Evolutionary conservation across 1,140 invertebrate species (phyloP).

Genomic region (Glomeris maerens): DNA sequence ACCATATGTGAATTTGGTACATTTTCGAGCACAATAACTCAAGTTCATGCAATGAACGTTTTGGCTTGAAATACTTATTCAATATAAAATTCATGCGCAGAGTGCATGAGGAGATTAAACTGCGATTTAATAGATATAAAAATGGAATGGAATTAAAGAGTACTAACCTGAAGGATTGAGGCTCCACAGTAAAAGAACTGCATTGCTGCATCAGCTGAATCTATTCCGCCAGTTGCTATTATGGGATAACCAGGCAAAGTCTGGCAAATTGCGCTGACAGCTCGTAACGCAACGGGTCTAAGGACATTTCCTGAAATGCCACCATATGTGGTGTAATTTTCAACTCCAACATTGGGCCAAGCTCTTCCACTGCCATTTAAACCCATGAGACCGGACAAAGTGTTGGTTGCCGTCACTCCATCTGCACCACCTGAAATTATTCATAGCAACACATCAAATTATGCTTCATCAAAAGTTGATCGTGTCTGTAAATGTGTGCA

Average conservation of each 20-base stretch:
- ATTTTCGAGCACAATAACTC: too few relatives aligned
- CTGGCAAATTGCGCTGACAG: constrained; percentile 71
- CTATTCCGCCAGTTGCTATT: constrained; percentile 86
- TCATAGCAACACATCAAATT: too few relatives aligned
- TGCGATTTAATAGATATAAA: too few relatives aligned
- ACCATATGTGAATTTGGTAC: too few relatives aligned
- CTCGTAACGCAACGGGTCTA: constrained; percentile 75
- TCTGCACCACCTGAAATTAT: constrained; percentile 64
- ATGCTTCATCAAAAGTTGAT: too few relatives aligned
- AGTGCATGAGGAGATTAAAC: too few relatives aligned
- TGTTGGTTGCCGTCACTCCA: constrained; percentile 95
- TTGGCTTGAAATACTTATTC: too few relatives aligned
- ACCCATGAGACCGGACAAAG: constrained; percentile 83
- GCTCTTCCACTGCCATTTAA: constrained; percentile 59
- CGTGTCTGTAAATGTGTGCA: too few relatives aligned
- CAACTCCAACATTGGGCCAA: constrained; percentile 77
- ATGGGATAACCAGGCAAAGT: constrained; percentile 77
- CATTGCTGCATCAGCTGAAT: constrained; percentile 82
- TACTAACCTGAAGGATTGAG: constrained; percentile 63
- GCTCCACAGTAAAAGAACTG: constrained; percentile 89
- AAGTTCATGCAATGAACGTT: too few relatives aligned
- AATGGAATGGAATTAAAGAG: too few relatives aligned
- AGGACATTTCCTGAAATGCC: constrained; percentile 93
- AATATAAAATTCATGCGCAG: too few relatives aligned
- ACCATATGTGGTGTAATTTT: constrained; percentile 81